Evolutionary conservation across 2,888 invertebrate genomes (phyloP).

Genomic region (Belgica antarctica): DNA sequence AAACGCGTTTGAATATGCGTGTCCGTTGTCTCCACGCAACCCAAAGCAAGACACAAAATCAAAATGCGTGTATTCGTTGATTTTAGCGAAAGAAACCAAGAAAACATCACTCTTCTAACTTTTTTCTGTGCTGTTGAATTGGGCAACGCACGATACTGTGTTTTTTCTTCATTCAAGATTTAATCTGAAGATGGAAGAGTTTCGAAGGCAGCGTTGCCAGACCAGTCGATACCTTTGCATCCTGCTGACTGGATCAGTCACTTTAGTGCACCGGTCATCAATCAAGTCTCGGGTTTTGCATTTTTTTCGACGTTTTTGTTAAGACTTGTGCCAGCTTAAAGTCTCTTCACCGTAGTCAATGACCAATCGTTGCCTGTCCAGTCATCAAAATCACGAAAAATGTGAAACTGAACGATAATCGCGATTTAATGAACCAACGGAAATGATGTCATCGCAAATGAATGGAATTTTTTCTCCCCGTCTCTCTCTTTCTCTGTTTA

Average conservation of each 20-base stretch:
- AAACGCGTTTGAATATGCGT: conserved; percentile 8
- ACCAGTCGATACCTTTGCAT: background rate
- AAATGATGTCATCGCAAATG: conserved; percentile 39
- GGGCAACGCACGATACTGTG: too few species aligned
- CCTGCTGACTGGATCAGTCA: too few species aligned
- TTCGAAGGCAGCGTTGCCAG: conserved; percentile 8
- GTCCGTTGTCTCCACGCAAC: background rate
- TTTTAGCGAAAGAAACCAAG: background rate
- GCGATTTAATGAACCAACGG: conserved; percentile 41
- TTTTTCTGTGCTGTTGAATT: conserved; percentile 2
- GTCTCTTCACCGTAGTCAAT: background rate
- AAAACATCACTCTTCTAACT: background rate
- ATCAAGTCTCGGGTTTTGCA: background rate
- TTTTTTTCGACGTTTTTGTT: background rate
- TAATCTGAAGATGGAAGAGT: background rate
- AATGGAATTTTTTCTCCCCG: conserved; percentile 38
- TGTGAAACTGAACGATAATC: conserved; percentile 31
- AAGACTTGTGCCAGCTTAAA: background rate
- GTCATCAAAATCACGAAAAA: conserved; percentile 1
- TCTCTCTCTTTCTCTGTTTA: conserved; percentile 23
- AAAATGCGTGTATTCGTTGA: conserved; percentile 4
- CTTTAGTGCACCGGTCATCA: background rate
- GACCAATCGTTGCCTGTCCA: background rate
- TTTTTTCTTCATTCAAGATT: too few species aligned
- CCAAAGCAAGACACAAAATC: background rate